Conservation (phyloP, 2,113 vertebrate genomes). For the Megaleporinus macrocephalus region DNA sequence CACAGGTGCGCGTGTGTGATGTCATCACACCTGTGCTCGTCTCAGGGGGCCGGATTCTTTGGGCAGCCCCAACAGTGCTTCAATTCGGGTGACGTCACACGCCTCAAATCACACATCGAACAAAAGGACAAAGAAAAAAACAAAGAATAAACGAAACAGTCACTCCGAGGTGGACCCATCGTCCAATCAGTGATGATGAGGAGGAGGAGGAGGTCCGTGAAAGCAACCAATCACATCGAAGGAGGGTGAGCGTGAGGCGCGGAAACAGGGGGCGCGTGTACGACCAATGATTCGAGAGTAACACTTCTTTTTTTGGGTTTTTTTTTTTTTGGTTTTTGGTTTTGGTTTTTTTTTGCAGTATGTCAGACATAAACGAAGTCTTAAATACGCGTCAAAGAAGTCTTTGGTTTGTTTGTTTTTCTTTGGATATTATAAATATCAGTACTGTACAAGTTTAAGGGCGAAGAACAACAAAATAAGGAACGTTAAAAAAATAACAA, state of each 20-base stretch:
- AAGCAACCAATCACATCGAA: conserved; percentile 81
- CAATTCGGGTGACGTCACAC: conserved; percentile 60
- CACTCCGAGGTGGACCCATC: conserved; percentile 78
- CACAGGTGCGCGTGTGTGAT: conserved; percentile 70
- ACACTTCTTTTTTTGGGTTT: conserved; percentile 65
- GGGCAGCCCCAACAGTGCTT: conserved; percentile 74
- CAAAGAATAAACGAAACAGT: conserved; percentile 51
- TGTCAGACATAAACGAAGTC: conserved; percentile 86
- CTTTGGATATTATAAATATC: conserved; percentile 99
- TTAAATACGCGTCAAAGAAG: conserved; percentile 91
- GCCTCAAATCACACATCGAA: conserved; percentile 56
- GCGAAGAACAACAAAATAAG: conserved; percentile 75
- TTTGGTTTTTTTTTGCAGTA: conserved; percentile 79
- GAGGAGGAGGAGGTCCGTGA: conserved; percentile 64
- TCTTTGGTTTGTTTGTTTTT: conserved; percentile 99
- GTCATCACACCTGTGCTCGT: conserved; percentile 69
- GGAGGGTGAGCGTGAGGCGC: conserved; percentile 69
- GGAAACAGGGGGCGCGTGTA: conserved; percentile 60
- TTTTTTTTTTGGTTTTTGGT: conserved; percentile 65
- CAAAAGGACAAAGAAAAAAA: background rate
- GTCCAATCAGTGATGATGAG: conserved; percentile 77
- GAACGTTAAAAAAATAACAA: too few species aligned
- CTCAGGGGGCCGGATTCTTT: conserved; percentile 81
- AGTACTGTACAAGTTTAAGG: conserved; percentile 92
- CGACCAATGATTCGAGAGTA: conserved; percentile 77